Percentiles rank a stretch among this genome's conserved stretches.
Evolutionary conservation across 2,888 invertebrate genomes (phyloP).

Genomic region (Adelphocoris suturalis): DNA sequence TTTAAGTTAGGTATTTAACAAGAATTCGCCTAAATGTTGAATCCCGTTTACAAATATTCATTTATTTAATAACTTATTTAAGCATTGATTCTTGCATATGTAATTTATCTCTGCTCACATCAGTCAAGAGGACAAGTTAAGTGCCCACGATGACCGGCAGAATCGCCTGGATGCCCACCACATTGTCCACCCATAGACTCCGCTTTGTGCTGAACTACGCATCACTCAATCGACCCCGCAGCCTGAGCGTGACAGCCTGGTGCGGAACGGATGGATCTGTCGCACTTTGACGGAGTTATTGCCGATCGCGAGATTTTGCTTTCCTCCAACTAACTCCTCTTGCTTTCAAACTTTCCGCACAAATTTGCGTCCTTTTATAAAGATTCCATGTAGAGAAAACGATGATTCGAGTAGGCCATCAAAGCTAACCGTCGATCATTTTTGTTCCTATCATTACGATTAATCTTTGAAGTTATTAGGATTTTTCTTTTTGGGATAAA

Average conservation of each 20-base stretch:
- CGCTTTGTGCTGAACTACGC: neutral
- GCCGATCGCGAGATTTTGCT: neutral
- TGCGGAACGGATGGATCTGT: conserved; percentile 11
- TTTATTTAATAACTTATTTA: too few relatives aligned
- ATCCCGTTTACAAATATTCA: too few relatives aligned
- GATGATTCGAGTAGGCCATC: too few relatives aligned
- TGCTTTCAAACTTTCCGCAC: neutral
- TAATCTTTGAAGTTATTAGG: too few relatives aligned
- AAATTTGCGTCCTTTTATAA: neutral
- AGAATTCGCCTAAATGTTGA: too few relatives aligned
- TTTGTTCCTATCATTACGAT: too few relatives aligned
- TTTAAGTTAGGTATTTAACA: too few relatives aligned
- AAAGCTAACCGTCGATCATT: too few relatives aligned
- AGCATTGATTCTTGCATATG: too few relatives aligned
- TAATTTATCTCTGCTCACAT: too few relatives aligned
- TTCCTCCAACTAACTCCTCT: neutral
- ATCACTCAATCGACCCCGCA: neutral
- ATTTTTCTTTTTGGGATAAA: too few relatives aligned
- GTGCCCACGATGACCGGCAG: neutral
- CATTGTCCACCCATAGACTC: neutral
- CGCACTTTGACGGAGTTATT: neutral
- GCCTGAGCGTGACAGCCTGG: neutral
- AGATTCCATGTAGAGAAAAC: too few relatives aligned
- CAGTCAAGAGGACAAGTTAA: neutral
- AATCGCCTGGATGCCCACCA: neutral